Conservation (phyloP, 2,113 vertebrate genomes). For the Macquaria ambigua region DNA sequence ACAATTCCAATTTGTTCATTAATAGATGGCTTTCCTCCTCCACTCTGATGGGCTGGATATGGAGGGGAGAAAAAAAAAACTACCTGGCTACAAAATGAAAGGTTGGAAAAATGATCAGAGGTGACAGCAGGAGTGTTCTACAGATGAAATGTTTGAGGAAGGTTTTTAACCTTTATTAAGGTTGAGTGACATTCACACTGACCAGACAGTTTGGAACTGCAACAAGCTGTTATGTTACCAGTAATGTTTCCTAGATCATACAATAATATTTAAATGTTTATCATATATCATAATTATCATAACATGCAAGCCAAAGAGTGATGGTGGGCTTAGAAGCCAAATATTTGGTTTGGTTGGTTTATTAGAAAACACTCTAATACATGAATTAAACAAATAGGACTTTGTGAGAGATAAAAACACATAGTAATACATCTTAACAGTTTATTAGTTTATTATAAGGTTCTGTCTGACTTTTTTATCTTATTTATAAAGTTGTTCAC, state of each 20-base stretch:
- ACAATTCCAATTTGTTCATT: slow-evolving; percentile 64
- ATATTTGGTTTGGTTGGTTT: neutral
- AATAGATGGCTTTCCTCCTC: slow-evolving; percentile 60
- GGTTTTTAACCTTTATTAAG: slow-evolving; percentile 33
- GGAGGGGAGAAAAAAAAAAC: slow-evolving; percentile 28
- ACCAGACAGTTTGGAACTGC: neutral
- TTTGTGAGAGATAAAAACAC: neutral
- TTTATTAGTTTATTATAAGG: neutral
- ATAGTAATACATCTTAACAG: neutral
- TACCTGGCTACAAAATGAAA: slow-evolving; percentile 30
- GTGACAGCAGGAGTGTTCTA: slow-evolving; percentile 25
- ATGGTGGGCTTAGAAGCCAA: neutral
- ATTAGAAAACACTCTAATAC: neutral
- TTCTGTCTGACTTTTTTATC: neutral
- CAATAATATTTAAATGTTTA: neutral
- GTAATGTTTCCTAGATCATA: neutral
- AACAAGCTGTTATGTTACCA: neutral
- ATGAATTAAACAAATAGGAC: neutral
- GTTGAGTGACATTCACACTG: slow-evolving; percentile 25
- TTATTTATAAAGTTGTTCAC: neutral
- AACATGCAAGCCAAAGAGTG: neutral
- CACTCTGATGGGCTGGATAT: slow-evolving; percentile 48
- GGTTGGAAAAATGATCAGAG: slow-evolving; percentile 33
- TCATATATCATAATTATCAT: neutral
- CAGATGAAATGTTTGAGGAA: slow-evolving; percentile 28